Evolutionary conservation across 2,888 invertebrate genomes (phyloP), one percentile per base, ranked within the genome.

Genomic region (Tachina grossa): DNA sequence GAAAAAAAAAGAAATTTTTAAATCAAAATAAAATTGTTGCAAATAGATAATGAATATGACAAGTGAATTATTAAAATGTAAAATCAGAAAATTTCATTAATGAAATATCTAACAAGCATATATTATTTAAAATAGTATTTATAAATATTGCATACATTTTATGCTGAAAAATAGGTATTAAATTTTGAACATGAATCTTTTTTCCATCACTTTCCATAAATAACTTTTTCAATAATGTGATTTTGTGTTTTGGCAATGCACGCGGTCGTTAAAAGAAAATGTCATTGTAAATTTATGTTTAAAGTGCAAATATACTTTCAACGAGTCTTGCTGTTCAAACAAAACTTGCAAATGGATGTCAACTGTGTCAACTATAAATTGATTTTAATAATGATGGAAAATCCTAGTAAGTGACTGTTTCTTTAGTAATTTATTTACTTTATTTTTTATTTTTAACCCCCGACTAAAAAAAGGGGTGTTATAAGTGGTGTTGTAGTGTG

Each of bases 281-380:
- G 76, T 66, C 47, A 57, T 14, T 65, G 10, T 76, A 22, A 55
- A 47, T 66, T 13, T 47, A 55, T 10, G 45, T 55, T 47, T 39
- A 47, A 65, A 65, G 47, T 65, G 4, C 19, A 66, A 76, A 76
- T 39, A 10, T 31, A 39, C 47, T 47, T 76, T 55, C 47, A 55
- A 47, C 66, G 66, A 47, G 31, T 55, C 53, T 2, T 47, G 75
- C 9, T 65, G 13, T 13, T 19, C 16, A 59, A 59, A 41, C 49
- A 49, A 41, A 31, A 43, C 43, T 22, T 75, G 22, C 61, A 63
- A 43, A 75, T 75, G 41, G 45, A 9, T 51, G 74, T 75, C 51
- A 75, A 75, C 63, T 61, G 61, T 63, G 43, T 43, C 39, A 13
- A 31, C 19, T 45, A 9, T 72, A 63, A 49, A 10, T 59, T 45